Percentiles rank a stretch among this genome's conserved stretches.
Conservation (phyloP, 2,888 invertebrate genomes). For the Chydorus sphaericus region DNA sequence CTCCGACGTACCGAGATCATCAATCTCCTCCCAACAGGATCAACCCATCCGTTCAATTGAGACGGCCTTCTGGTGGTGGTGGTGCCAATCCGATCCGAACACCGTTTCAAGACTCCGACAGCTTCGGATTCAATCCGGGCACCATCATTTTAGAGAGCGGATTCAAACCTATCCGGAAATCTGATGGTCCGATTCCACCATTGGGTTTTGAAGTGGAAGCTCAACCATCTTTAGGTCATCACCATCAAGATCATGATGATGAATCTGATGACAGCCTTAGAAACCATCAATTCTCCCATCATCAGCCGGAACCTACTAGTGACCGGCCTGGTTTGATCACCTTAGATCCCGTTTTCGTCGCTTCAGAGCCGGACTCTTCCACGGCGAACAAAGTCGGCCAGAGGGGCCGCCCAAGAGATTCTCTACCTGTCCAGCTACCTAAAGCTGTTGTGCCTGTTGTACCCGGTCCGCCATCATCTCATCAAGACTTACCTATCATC, state of each 20-base stretch:
- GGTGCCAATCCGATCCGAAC: not conserved
- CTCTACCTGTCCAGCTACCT: slow-evolving; percentile 10
- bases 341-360: slow-evolving; percentile 67
- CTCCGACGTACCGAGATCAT: not conserved
- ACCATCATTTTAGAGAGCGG: slow-evolving; percentile 70
- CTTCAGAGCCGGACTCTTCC: slow-evolving; percentile 59
- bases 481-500: slow-evolving; percentile 9
- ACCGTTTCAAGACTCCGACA: not conserved
- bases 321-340: slow-evolving; percentile 32
- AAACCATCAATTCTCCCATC: slow-evolving; percentile 26
- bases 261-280: slow-evolving; percentile 42
- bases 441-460: slow-evolving; percentile 14
- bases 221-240: not conserved
- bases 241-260: slow-evolving; percentile 18
- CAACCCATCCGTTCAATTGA: not conserved
- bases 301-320: not conserved
- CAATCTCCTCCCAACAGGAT: not conserved
- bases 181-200: slow-evolving; percentile 19
- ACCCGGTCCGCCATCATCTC: not conserved
- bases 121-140: slow-evolving; percentile 49
- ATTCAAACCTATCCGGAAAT: slow-evolving; percentile 49
- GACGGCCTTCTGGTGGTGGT: not conserved
- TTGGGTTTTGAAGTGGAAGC: slow-evolving; percentile 15
- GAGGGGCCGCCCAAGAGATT: not conserved
- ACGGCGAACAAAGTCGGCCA: too few relatives aligned